phyloP scores from a whole-genome alignment of 2,797 vertebrate species.

The Trachops cirrhosus region DNA sequence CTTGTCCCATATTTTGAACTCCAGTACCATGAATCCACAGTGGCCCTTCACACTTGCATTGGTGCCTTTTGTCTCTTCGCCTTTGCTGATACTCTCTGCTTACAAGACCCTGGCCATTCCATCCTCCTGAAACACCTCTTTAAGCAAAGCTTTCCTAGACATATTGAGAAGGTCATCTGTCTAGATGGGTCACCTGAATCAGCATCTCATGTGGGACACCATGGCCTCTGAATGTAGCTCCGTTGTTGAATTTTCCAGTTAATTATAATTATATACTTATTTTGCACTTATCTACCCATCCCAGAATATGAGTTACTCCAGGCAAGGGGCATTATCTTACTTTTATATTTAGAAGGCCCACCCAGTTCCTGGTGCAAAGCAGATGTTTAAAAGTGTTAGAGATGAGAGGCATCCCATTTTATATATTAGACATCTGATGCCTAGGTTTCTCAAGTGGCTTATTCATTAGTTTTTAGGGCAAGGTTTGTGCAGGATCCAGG shows the following conservation, averaged over 20 bases:
- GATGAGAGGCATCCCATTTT: not conserved
- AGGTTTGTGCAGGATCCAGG: not conserved
- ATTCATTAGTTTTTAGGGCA: not conserved
- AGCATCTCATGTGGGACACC: not conserved
- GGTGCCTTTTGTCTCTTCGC: not conserved
- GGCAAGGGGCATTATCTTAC: not conserved
- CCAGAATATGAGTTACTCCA: not conserved
- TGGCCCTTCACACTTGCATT: not conserved
- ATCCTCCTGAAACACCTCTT: not conserved
- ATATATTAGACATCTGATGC: not conserved
- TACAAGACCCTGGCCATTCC: not conserved
- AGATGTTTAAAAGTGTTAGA: not conserved
- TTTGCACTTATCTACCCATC: not conserved
- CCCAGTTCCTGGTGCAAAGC: not conserved
- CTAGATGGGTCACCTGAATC: slow-evolving; percentile 4
- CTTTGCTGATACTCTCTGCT: not conserved
- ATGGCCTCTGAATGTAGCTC: not conserved
- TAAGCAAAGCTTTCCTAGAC: not conserved
- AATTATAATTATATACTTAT: not conserved
- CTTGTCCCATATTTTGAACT: not conserved
- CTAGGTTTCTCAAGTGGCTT: not conserved
- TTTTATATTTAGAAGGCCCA: not conserved
- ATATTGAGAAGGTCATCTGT: not conserved
- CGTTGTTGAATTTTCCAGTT: not conserved
- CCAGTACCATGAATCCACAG: not conserved